Evolutionary conservation across 1,140 invertebrate genomes (phyloP).

Genomic region (Palaemon carinicauda): DNA sequence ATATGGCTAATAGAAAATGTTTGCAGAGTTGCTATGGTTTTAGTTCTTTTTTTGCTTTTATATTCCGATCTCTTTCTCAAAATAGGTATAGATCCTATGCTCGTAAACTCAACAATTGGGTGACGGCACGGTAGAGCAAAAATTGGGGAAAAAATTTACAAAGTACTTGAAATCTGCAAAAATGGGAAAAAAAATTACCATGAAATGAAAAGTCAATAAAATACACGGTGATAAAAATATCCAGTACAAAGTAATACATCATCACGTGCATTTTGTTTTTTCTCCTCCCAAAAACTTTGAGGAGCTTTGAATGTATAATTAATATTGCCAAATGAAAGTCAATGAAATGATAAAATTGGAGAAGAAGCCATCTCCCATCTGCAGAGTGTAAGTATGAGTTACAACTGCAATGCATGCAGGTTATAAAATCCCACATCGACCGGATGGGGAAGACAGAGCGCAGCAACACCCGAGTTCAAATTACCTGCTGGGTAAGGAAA

Average conservation of each 20-base stretch:
- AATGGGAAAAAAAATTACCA: background rate
- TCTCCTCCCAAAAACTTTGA: too few species aligned
- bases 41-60: conserved; percentile 14
- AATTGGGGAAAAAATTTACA: background rate
- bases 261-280: too few species aligned
- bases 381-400: conserved; percentile 43
- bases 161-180: background rate
- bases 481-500: conserved; percentile 96
- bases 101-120: conserved; percentile 41
- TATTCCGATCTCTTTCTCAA: background rate
- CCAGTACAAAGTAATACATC: background rate
- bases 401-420: conserved; percentile 60
- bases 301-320: too few species aligned
- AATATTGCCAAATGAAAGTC: too few species aligned
- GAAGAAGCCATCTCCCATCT: background rate
- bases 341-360: too few species aligned
- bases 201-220: background rate
- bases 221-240: background rate
- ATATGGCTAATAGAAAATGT: conserved; percentile 18
- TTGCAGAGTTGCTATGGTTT: conserved; percentile 26
- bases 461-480: conserved; percentile 74
- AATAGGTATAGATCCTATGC: conserved; percentile 36
- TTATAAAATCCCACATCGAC: conserved; percentile 70
- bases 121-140: conserved; percentile 39
- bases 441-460: conserved; percentile 70